Evolutionary conservation across 2,797 vertebrate genomes (phyloP), one percentile per base, ranked within the genome.

Genomic region (Dermochelys coriacea): DNA sequence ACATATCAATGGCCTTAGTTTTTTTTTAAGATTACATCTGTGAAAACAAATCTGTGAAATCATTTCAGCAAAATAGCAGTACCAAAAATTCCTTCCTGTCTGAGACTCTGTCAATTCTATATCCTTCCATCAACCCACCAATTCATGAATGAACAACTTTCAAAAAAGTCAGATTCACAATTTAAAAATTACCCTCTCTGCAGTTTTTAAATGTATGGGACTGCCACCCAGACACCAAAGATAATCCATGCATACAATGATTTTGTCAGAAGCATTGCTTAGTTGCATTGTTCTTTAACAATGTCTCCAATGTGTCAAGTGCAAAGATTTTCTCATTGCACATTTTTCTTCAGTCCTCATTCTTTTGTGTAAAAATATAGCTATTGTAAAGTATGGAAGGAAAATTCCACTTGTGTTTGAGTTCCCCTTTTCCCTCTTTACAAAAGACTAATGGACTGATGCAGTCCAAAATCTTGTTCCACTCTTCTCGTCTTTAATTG

Each of bases 121-220:
- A 47, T 52, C 3, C 77, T 14, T 90, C 37, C 52, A 89, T 92
- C 88, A 91, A 78, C 74, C 93, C 94, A 83, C 49, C 29, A 34
- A 64, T 90, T 96, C 59, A 90, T 91, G 37, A 95, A 94, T 94
- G 82, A 95, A 82, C 88, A 94, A 55, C 82, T 83, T 95, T 97
- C 45, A 29, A 84, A 74, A 87, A 89, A 94, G 25, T 90, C 18
- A 89, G 47, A 45, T 79, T 96, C 31, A 89, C 25, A 3, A 8
- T 92, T 87, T 95, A 93, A 80, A 91, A 94, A 37, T 90, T 85
- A 95, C 25, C 10, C 85, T 79, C 54, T 95, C 45, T 57, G 12
- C 55, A 37, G 54, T 68, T 90, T 92, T 95, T 93, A 91, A 41
- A 84, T 93, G 87, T 88, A 61, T 45, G 51, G 49, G 64, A 41